These are phyloP conservation scores for Gambusia affinis DNA, from an alignment of 2,113 vertebrate species.

Conservation along the genomic window DNA sequence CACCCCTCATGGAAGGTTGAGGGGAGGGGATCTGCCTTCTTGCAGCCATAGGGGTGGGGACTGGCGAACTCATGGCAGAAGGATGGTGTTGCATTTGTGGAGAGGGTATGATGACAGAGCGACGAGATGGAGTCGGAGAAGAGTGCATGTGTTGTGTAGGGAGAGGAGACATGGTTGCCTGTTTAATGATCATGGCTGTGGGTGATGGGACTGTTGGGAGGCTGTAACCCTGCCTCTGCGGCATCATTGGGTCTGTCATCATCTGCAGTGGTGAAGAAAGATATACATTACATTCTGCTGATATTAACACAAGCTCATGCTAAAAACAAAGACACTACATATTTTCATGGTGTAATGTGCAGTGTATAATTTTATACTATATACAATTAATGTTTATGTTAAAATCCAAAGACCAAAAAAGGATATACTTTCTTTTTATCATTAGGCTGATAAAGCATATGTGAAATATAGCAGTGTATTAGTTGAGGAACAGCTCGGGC, in stretches of 20 bases:
- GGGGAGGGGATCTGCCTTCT: constrained; percentile 66
- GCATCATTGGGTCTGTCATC: constrained; percentile 58
- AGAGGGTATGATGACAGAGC: constrained; percentile 66
- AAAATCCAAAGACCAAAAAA: no score
- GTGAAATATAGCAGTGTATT: no score
- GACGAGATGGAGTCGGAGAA: constrained; percentile 71
- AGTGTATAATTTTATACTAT: no score
- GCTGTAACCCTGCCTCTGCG: constrained; percentile 58
- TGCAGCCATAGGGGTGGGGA: constrained; percentile 61
- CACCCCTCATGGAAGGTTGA: constrained; percentile 63
- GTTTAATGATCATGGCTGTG: constrained; percentile 79
- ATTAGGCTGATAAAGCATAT: no score
- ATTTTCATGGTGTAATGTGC: no score
- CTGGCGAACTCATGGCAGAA: constrained; percentile 47
- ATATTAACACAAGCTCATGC: no score
- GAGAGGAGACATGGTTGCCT: constrained; percentile 65
- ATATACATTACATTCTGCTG: background rate
- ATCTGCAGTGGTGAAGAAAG: constrained; percentile 43
- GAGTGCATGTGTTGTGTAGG: constrained; percentile 43
- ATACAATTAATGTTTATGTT: no score
- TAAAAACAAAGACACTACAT: background rate
- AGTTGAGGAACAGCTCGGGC: no score
- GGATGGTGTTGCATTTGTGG: constrained; percentile 65
- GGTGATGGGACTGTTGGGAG: constrained; percentile 69
- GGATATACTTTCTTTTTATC: no score